These are phyloP conservation scores for Aurelia coerulea DNA, from an alignment of 30 jellyfish, hydroid and myxozoan genomes.

Conservation along the genomic window DNA sequence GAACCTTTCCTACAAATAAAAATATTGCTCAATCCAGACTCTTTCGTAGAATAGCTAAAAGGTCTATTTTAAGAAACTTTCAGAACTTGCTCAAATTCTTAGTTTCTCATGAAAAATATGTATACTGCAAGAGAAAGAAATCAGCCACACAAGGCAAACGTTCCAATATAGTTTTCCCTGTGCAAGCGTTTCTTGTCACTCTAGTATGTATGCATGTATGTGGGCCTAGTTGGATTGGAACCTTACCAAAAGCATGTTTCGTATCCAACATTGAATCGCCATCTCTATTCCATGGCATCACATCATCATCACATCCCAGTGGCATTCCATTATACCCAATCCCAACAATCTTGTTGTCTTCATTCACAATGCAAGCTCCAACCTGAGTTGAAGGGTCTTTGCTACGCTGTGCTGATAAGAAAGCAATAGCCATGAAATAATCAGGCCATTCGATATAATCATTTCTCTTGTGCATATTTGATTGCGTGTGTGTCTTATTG, in stretches of 20 bases:
- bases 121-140: too few species aligned
- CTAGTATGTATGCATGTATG: too few species aligned
- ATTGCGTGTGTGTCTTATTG: neutral
- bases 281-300: conserved; percentile 95
- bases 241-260: conserved; percentile 87
- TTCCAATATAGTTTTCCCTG: too few species aligned
- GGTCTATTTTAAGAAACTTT: too few species aligned
- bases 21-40: too few species aligned
- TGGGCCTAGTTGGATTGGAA: too few species aligned
- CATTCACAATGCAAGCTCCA: conserved; percentile 97
- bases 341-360: conserved; percentile 90
- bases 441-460: conserved; percentile 94
- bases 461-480: conserved; percentile 47
- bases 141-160: too few species aligned
- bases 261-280: conserved; percentile 83
- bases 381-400: conserved; percentile 98
- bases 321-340: conserved; percentile 99
- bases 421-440: conserved; percentile 96
- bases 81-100: too few species aligned
- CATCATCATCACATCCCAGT: conserved; percentile 94
- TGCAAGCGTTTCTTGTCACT: too few species aligned
- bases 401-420: conserved; percentile 97
- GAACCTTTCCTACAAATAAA: too few species aligned
- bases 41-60: too few species aligned
- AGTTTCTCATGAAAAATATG: too few species aligned